Evolutionary conservation across 2,113 vertebrate species (phyloP).

Genomic region (Cynoglossus semilaevis): DNA sequence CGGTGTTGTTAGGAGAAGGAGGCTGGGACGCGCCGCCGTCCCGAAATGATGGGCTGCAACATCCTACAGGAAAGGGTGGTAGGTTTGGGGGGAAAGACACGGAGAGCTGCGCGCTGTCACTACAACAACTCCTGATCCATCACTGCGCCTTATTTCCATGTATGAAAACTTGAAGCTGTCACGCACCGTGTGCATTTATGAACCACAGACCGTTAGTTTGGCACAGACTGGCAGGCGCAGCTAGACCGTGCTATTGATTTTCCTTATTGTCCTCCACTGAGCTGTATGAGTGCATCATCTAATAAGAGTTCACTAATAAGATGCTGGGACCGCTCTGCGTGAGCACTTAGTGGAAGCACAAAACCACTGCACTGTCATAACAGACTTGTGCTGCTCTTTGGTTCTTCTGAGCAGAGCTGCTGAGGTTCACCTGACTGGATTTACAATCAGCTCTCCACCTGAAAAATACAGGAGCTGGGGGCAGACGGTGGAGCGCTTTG

Average conservation of each 20-base stretch:
- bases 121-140: neutral
- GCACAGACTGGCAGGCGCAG: slow-evolving; percentile 31
- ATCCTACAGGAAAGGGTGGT: slow-evolving; percentile 17
- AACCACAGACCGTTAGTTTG: slow-evolving; percentile 1
- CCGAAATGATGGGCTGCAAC: slow-evolving; percentile 21
- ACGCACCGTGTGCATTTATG: neutral
- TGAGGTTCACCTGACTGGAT: too few species aligned
- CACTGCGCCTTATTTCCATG: too few species aligned
- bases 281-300: slow-evolving; percentile 24
- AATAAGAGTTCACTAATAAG: slow-evolving; percentile 39
- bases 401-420: too few species aligned
- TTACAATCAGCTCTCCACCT: too few species aligned
- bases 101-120: neutral
- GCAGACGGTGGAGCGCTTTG: too few species aligned
- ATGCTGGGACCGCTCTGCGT: slow-evolving; percentile 32
- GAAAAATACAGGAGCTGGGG: too few species aligned
- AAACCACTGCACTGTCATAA: slow-evolving; percentile 19
- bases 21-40: too few species aligned
- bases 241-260: slow-evolving; percentile 56
- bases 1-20: neutral
- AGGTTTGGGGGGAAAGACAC: neutral
- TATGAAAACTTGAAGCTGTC: too few species aligned
- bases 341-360: slow-evolving; percentile 44
- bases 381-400: too few species aligned
- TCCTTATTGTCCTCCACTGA: slow-evolving; percentile 27